Base-by-base conservation (phyloP, 2,797 vertebrate species). In the Argya squamiceps region DNA sequence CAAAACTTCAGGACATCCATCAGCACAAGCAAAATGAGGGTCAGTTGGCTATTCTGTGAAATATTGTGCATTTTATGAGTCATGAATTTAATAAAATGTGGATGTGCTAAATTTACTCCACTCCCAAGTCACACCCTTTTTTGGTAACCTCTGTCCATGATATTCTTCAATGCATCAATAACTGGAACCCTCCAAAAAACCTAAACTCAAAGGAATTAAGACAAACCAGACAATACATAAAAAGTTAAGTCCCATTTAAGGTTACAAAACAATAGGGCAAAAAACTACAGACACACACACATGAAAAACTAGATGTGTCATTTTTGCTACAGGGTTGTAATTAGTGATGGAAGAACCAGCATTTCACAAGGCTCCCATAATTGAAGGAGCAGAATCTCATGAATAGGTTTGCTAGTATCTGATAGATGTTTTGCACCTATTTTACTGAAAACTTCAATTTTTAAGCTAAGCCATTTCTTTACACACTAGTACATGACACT, bases 51-150 rank as follows among this genome's bases (percentile, higher is more conserved):
- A 96, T 93, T 92, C 86, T 91, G 75, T 94, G 60, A 96, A 96
- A 97, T 97, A 97, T 85, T 80, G 92, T 96, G 73, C 86, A 92
- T 96, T 96, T 96, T 91, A 90, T 96, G 94, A 96, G 93, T 95
- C 80, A 96, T 97, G 96, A 96, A 96, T 93, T 92, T 92, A 84
- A 93, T 80, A 95, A 96, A 96, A 96, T 82, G 92, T 96, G 88
- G 83, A 96, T 95, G 92, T 94, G 91, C 96, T 97, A 95, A 97
- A 96, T 96, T 95, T 97, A 94, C 84, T 82, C 64, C 71, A 69
- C 75, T 92, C 91, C 73, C 77, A 96, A 96, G 95, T 95, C 89
- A 96, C 96, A 97, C 96, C 94, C 96, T 97, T 97, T 97, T 97
- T 97, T 96, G 96, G 96, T 97, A 97, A 96, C 94, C 92, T 95